Base-by-base conservation (phyloP, 2,113 vertebrate genomes). In the Lepidothrix coronata region DNA sequence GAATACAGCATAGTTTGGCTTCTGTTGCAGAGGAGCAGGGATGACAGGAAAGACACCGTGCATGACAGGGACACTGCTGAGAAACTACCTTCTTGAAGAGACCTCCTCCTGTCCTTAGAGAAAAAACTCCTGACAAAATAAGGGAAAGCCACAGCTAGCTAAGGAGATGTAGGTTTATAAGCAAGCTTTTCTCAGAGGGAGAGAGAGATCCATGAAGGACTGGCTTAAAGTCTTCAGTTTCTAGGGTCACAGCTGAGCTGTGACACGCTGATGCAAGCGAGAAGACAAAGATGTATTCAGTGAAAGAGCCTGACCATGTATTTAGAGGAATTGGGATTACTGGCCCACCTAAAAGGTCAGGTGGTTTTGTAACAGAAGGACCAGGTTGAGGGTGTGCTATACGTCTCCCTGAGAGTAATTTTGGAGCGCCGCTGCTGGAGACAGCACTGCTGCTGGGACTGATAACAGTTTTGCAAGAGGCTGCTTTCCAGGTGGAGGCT, bases 41-140 rank as follows among this genome's bases (percentile, higher is more conserved):
- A 46, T 25, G 62, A 41, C 0, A 0, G 30, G 57, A 65, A 78
- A 82, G 48, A 31, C 43, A 41, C n/a, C 7, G 14, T 0, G 0
- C 16, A 61, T 20, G 20, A 6, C 15, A 21, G 41, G 24, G 22
- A 71, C 5, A 0, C 27, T 48, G 46, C 78, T 46, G 19, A 63
- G 58, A 51, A 93, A 65, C 49, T 81, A 35, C 37, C 55, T 12
- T 16, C 27, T 77, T 61, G 33, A 43, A 35, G 27, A 58, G 41
- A 57, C 15, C 30, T 35, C 51, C 7, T 11, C 59, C 31, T 25
- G 30, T 41, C 62, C 66, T 55, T 30, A 14, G 52, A 46, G 55
- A 20, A 68, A 85, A 81, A 62, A 17, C 4, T 7, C 66, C 31
- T 31, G 43, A 5, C 61, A 63, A 51, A 67, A 75, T 39, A 14